Evolutionary conservation across 1,140 invertebrate species (phyloP).

Genomic region (Dysdera silvatica): DNA sequence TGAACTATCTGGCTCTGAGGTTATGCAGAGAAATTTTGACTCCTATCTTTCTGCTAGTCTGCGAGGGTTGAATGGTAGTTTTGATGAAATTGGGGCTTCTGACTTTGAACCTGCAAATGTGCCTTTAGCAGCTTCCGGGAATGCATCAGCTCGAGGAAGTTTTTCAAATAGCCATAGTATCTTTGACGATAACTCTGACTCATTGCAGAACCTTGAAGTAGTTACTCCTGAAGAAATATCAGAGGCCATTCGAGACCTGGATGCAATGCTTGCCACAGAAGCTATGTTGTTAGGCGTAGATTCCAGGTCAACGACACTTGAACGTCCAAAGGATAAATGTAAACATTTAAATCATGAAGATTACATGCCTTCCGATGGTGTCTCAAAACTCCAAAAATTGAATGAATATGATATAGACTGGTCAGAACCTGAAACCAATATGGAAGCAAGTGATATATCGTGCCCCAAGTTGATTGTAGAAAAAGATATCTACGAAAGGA

Average conservation of each 20-base stretch:
- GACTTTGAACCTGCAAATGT: neutral
- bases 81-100: constrained; percentile 45
- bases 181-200: constrained; percentile 23
- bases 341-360: too few relatives aligned
- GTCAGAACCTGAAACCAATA: too few relatives aligned
- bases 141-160: too few relatives aligned
- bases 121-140: neutral
- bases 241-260: constrained; percentile 57
- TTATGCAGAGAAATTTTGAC: constrained; percentile 47
- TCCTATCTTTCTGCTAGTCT: constrained; percentile 51
- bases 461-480: too few relatives aligned
- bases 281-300: constrained; percentile 25
- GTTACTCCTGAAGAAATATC: constrained; percentile 52
- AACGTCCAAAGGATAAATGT: too few relatives aligned
- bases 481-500: too few relatives aligned
- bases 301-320: constrained; percentile 1
- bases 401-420: too few relatives aligned
- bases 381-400: too few relatives aligned
- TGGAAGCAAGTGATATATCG: too few relatives aligned
- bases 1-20: constrained; percentile 13
- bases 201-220: constrained; percentile 46
- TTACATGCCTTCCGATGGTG: too few relatives aligned
- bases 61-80: constrained; percentile 51
- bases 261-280: constrained; percentile 55
- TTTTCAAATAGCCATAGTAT: neutral